Percentiles rank a stretch among this genome's conserved stretches.
Evolutionary conservation across 2,113 vertebrate genomes (phyloP).

Genomic region (Perognathus longimembris): DNA sequence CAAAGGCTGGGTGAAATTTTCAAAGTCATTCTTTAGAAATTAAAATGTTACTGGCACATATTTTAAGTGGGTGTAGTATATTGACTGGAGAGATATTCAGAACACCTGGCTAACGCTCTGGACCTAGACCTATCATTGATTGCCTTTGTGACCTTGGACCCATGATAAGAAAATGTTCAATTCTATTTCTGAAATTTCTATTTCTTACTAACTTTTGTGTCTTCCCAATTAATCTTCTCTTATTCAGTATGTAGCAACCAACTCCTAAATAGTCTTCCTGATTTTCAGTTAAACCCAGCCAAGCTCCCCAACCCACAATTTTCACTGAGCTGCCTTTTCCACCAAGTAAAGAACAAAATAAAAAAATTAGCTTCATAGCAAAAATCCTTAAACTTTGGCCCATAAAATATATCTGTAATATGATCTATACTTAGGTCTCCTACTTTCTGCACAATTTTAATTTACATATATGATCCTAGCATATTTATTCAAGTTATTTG

Average conservation of each 20-base stretch:
- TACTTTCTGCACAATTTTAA: not conserved
- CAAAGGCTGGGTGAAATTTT: conserved; percentile 44
- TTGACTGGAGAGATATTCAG: conserved; percentile 34
- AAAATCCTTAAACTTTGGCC: not conserved
- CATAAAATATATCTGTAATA: not conserved
- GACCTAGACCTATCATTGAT: not conserved
- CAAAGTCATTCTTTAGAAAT: conserved; percentile 65
- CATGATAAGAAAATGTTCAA: not conserved
- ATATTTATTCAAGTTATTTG: not conserved
- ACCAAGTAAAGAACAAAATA: not conserved
- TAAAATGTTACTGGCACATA: conserved; percentile 47
- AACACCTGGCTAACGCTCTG: conserved; percentile 8
- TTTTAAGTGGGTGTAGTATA: conserved; percentile 36
- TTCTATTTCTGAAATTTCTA: conserved; percentile 33
- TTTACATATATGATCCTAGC: not conserved
- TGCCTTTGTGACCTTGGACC: conserved; percentile 26
- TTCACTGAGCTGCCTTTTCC: not conserved
- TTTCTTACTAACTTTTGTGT: not conserved
- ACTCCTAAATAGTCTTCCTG: not conserved
- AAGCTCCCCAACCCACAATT: not conserved
- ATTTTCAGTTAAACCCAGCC: not conserved
- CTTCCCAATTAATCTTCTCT: not conserved
- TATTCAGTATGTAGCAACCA: not conserved
- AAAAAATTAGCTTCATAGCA: not conserved
- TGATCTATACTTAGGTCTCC: not conserved